Base-by-base conservation (phyloP, 1,140 invertebrate genomes). In the Neodiprion virginianus region DNA sequence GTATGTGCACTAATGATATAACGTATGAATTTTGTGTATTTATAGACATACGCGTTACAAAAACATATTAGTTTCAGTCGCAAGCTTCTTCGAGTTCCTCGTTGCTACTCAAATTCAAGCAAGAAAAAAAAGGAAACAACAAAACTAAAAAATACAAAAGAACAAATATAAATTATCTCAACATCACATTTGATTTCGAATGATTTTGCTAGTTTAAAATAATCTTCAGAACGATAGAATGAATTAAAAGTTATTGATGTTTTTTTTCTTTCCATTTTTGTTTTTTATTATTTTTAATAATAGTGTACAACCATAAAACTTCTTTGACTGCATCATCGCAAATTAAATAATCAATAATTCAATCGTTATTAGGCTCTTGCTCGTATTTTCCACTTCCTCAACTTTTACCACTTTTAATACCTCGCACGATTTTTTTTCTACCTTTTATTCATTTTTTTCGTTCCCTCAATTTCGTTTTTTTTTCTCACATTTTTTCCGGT, bases 301-400 rank as follows among this genome's bases (percentile, higher is more conserved):
- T 88, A 88, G 86, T 88, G 81, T 88, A 88, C 87, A 88, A 87
- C 84, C 85, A 88, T 87, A 87, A 81, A 84, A 81, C 81, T 81
- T 77, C 82, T 79, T 79, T 69, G 50, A 14, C 65, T 71, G 75
- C 81, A 81, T 78, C 75, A 82, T 81, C 84, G 79, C 79, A 76
- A 40, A 79, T 83, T 79, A 78, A 79, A 83, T 83, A 79, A 74
- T 76, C 81, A 81, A 83, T 82, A 61, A 61, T 61, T 61, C 53
- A 61, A 69, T 76, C 81, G 71, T 80, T 83, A 79, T 79, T 75
- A 75, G 74, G 74, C 74, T 72, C 70, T 48, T 49, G 53, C 53
- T 61, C 3, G 28, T 40, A 61, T 61, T 61, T 14, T 61, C 53
- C 53, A 14, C 53, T 61, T 61, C n/a, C 53, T 61, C 53, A 61